phyloP scores from a whole-genome alignment of 1,140 invertebrate species.

The Bombus fervidus region DNA sequence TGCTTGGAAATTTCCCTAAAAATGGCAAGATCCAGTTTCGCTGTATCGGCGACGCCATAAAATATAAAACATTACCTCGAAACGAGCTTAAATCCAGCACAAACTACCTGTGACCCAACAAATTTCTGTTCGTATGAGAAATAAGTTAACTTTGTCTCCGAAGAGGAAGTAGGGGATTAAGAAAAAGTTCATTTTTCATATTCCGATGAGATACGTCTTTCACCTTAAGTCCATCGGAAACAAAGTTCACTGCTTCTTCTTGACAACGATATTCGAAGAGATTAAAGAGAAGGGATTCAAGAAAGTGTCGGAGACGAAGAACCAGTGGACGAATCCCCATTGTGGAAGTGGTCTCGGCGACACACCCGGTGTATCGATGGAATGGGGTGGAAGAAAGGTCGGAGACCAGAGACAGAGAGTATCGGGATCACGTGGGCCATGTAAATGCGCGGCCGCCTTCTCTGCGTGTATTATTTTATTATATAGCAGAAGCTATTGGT shows the following conservation, averaged over 20 bases:
- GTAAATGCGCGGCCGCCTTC: conserved; percentile 40
- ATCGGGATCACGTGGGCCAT: conserved; percentile 44
- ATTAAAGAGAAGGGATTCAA: neutral
- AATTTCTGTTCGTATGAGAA: neutral
- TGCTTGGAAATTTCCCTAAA: conserved; percentile 35
- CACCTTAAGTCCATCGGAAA: too few relatives aligned
- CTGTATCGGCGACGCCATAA: neutral
- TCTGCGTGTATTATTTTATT: conserved; percentile 72
- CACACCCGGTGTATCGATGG: neutral
- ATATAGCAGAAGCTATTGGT: conserved; percentile 74
- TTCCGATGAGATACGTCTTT: neutral
- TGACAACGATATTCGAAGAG: neutral
- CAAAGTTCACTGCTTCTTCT: too few relatives aligned
- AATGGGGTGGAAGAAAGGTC: neutral
- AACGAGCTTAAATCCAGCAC: neutral
- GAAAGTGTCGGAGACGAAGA: too few relatives aligned
- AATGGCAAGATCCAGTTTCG: conserved; percentile 4
- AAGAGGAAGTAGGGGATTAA: neutral
- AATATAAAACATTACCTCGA: neutral
- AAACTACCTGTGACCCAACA: neutral
- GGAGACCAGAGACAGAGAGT: neutral
- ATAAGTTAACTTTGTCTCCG: neutral
- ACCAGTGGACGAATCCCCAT: neutral
- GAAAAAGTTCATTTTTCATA: neutral
- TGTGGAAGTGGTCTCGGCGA: neutral